Percentiles rank a stretch among this genome's conserved stretches.
These are phyloP conservation scores for Microplitis demolitor DNA, from an alignment of 1,140 invertebrate genomes.

Conservation along the genomic window DNA sequence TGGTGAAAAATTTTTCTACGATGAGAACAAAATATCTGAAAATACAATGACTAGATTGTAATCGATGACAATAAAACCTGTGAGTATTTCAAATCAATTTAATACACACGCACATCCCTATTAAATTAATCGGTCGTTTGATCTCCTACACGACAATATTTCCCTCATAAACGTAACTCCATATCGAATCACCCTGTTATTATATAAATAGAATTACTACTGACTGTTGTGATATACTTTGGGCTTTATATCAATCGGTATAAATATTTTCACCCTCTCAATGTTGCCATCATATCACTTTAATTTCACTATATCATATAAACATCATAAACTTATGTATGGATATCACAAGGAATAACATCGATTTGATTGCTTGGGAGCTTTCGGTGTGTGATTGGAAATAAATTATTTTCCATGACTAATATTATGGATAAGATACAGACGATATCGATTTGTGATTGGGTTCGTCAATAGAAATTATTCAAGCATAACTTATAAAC, in stretches of 20 bases:
- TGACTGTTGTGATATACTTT: too few relatives aligned
- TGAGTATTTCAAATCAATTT: conserved; percentile 17
- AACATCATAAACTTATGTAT: conserved; percentile 7
- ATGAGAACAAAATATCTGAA: not conserved
- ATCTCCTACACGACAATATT: conserved; percentile 42
- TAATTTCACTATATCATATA: conserved; percentile 3
- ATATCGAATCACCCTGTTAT: conserved; percentile 26
- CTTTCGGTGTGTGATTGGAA: too few relatives aligned
- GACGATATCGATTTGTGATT: not conserved
- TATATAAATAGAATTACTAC: not conserved
- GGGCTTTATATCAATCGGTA: too few relatives aligned
- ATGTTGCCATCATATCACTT: not conserved
- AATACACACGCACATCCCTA: conserved; percentile 17
- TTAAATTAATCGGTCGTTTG: conserved; percentile 39
- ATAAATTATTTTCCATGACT: too few relatives aligned
- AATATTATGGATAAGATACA: not conserved
- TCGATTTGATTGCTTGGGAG: conserved; percentile 1
- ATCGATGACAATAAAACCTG: conserved; percentile 4
- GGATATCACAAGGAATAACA: not conserved
- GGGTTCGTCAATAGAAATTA: not conserved
- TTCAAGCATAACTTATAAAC: conserved; percentile 2
- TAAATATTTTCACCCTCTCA: not conserved
- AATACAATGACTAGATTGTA: not conserved
- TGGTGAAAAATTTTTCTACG: not conserved
- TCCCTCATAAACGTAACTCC: conserved; percentile 27